Evolutionary conservation across 2,113 vertebrate species (phyloP).

Genomic region (Menura novaehollandiae): DNA sequence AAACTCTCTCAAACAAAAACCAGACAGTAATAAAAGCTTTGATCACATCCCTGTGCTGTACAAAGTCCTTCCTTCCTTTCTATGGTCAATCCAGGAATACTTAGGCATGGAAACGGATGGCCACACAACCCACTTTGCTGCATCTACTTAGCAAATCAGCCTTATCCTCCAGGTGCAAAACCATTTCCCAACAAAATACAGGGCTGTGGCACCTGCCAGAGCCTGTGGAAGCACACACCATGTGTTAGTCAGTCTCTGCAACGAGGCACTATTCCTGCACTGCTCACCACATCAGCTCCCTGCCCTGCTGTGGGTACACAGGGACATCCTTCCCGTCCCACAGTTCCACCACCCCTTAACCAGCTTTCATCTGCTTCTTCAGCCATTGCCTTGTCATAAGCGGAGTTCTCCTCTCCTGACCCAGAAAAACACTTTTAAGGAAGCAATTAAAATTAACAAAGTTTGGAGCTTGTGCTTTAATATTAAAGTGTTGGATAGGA

Average conservation of each 20-base stretch:
- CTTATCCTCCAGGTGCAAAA: slow-evolving; percentile 9
- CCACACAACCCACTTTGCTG: neutral
- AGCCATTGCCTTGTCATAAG: neutral
- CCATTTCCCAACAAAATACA: neutral
- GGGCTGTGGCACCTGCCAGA: neutral
- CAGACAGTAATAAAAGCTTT: slow-evolving; percentile 45
- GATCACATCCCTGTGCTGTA: slow-evolving; percentile 13
- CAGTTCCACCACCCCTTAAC: neutral
- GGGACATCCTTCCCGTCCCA: neutral
- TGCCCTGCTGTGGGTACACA: neutral
- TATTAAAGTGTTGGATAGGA: neutral
- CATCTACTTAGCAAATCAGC: neutral
- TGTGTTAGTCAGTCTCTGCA: neutral
- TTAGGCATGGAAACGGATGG: neutral
- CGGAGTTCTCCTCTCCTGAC: neutral
- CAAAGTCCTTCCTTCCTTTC: slow-evolving; percentile 22
- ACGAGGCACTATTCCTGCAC: accelerated
- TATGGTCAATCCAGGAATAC: neutral
- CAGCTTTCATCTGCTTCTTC: neutral
- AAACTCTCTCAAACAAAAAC: slow-evolving; percentile 34
- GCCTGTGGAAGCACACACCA: neutral
- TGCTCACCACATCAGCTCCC: neutral
- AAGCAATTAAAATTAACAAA: neutral
- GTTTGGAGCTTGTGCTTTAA: neutral
- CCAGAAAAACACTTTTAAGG: neutral